Evolutionary conservation across 1,140 invertebrate species (phyloP).

Genomic region (Aleiodes sp.): DNA sequence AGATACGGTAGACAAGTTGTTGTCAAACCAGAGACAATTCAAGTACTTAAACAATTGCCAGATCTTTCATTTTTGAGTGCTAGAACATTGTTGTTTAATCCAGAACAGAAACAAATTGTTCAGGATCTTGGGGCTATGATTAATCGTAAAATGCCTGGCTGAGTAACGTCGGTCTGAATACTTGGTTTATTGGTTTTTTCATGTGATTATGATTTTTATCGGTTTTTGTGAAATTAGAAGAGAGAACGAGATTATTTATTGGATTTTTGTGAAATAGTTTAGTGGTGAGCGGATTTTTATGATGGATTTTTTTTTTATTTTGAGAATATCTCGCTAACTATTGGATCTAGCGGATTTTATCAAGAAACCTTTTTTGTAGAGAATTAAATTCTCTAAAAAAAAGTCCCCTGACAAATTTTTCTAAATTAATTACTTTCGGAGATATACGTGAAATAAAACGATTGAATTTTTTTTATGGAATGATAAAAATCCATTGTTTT

Average conservation of each 20-base stretch:
- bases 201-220: neutral
- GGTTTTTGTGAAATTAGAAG: neutral
- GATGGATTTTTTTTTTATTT: too few species aligned
- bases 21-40: constrained; percentile 54
- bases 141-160: constrained; percentile 65
- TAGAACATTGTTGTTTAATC: constrained; percentile 59
- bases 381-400: too few species aligned
- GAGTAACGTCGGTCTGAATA: constrained; percentile 66
- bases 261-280: too few species aligned
- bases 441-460: too few species aligned
- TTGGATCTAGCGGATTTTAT: too few species aligned
- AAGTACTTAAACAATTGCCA: constrained; percentile 60
- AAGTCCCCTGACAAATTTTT: too few species aligned
- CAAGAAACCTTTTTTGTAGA: too few species aligned
- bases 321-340: too few species aligned
- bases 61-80: constrained; percentile 62
- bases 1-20: constrained; percentile 57
- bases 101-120: constrained; percentile 60
- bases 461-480: too few species aligned
- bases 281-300: too few species aligned
- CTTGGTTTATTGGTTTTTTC: constrained; percentile 50
- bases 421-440: too few species aligned
- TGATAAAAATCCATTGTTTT: too few species aligned
- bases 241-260: neutral
- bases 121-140: constrained; percentile 63